Base-by-base conservation (phyloP, 2,797 vertebrate genomes). In the Anguilla obscura region DNA sequence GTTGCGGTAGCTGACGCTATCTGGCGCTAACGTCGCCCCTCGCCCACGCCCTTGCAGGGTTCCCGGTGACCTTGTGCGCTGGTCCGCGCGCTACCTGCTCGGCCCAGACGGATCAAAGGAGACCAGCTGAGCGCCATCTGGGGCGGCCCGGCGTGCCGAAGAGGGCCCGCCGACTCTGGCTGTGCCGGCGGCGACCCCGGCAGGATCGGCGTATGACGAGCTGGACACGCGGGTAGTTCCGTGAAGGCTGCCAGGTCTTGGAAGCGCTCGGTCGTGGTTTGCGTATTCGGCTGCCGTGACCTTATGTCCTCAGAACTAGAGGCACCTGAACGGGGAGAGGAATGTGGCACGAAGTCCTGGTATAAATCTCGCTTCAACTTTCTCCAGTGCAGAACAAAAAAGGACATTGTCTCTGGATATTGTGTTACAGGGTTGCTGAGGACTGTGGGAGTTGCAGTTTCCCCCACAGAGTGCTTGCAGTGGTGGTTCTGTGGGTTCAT, bases 61-160 rank as follows among this genome's bases (percentile, higher is more conserved):
- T 86, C 79, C 24, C 9, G 88, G 86, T 56, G 85, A 89, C 54
- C 10, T 86, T 27, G 30, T 86, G 76, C 40, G 8, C 7, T 89
- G 88, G 85, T n/a, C 85, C 36, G 50, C 58, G 79, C 60, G 33
- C 58, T 86, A 86, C 76, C 50, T 86, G 10, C 14, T 84, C 85
- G 56, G 45, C 48, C 36, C 85, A 27, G 76, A 36, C 58, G 54
- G 40, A 33, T 27, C 58, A 50, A 21, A 84, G 79, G 56, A 63
- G 48, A 21, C 40, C 60, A 84, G 79, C 45, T 84, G 48, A 86
- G 36, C 56, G 10, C 48, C 56, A 74, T 40, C 27, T 52, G 82
- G n/a, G 52, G 16, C 58, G 24, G 36, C 12, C 74, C 71, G 66
- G 58, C 24, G 24, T 5, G 45, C 27, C 16, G 58, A 40, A 27